Evolutionary conservation across 2,888 invertebrate genomes (phyloP), one percentile per base, ranked within the genome.

Genomic region (Morinoia aosen): DNA sequence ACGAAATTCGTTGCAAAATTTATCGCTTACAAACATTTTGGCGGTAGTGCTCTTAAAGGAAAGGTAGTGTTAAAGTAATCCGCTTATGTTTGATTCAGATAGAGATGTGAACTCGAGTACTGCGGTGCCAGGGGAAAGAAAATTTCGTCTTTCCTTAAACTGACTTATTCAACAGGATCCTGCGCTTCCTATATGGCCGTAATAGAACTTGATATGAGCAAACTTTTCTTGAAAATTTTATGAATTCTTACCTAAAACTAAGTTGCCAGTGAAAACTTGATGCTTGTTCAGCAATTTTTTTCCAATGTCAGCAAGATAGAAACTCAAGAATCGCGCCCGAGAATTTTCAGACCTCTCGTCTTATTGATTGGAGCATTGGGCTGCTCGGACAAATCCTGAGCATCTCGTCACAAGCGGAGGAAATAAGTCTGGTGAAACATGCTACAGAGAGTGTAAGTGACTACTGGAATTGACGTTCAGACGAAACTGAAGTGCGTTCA

Each of bases 291-390:
- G 90, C 40, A 90, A 40, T 40, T 90, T 90, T 40, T 48, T 48
- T 7, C 40, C 90, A 90, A 48, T 48, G 90, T 90, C 90, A 90
- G 90, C 90, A 90, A 90, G 90, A 90, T 48, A 48, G 39, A 90
- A 90, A 90, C 40, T 90, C 40, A 40, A 40, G 90, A 90, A 90
- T 90, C 39, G 90, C 19, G 39, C 48, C 40, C 16, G 14, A 90
- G 48, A 90, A 90, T 90, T 76, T 76, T 76, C 76, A 76, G 76
- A 8, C 25, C 33, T 76, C 76, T 19, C 76, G 76, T 76, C 76
- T 76, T 76, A 76, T 76, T 76, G 76, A 76, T 76, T 76, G 76
- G 25, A 33, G 76, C 76, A 25, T 33, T 76, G 76, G 76, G 19
- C 76, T 76, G 76, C 76, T 76, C 25, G 33, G 76, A 33, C 76